phyloP scores from a whole-genome alignment of 2,888 invertebrate species.

The Leucania comma region DNA sequence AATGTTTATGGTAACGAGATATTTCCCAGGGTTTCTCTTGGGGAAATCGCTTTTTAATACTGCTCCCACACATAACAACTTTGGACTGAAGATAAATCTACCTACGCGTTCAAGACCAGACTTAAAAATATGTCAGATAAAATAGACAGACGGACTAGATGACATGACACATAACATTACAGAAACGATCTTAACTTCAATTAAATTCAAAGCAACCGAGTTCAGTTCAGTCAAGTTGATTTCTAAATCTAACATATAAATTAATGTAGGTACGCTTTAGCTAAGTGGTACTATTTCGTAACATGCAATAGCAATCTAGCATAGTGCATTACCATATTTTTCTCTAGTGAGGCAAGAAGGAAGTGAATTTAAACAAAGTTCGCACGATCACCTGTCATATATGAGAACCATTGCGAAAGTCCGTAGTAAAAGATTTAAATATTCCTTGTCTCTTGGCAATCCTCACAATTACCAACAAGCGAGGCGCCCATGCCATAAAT shows the following conservation, averaged over 20 bases:
- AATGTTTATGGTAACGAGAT: slow-evolving; percentile 50
- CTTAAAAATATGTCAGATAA: slow-evolving; percentile 44
- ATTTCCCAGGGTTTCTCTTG: slow-evolving; percentile 58
- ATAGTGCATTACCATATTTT: slow-evolving; percentile 14
- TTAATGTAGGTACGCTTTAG: slow-evolving; percentile 8
- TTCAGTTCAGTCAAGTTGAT: slow-evolving; percentile 39
- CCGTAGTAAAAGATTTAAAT: slow-evolving; percentile 16
- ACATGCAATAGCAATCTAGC: slow-evolving; percentile 17
- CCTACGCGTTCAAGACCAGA: slow-evolving; percentile 16
- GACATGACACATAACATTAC: slow-evolving; percentile 20
- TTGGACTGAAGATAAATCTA: slow-evolving; percentile 22
- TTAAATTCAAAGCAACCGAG: slow-evolving; percentile 36
- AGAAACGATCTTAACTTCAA: slow-evolving; percentile 36
- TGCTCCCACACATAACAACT: slow-evolving; percentile 42
- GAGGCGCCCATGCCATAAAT: slow-evolving; percentile 68
- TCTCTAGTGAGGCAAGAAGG: slow-evolving; percentile 19
- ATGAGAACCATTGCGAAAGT: slow-evolving; percentile 35
- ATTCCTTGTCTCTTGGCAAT: slow-evolving; percentile 38
- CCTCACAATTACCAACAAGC: slow-evolving; percentile 53
- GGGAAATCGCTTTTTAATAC: slow-evolving; percentile 46
- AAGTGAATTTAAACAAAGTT: background rate
- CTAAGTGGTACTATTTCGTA: slow-evolving; percentile 43
- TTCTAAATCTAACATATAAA: slow-evolving; percentile 44
- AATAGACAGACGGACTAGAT: background rate
- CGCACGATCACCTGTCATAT: background rate